Evolutionary conservation across 2,113 vertebrate genomes (phyloP), one percentile per base, ranked within the genome.

Genomic region (Pteruthius melanotis): DNA sequence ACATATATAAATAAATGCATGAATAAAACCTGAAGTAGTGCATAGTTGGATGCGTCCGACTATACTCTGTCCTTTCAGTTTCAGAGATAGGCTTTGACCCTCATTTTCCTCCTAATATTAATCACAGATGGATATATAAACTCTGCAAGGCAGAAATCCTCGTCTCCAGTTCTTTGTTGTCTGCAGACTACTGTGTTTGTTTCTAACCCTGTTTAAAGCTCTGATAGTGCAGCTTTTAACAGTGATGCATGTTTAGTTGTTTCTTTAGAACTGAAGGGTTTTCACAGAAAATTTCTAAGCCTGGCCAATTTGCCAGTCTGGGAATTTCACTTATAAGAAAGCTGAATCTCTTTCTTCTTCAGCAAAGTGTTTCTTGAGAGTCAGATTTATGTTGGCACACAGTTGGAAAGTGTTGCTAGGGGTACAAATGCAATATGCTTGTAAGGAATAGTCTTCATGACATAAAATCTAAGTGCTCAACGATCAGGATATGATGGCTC

Each of bases 111-210:
- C 33, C 30, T 84, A 60, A 71, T 95, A 72, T 90, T 96, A 94
- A 96, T 95, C 88, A 89, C 90, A 93, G 93, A 80, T 96, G 88
- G 72, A 88, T 84, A 26, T 92, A 64, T 88, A 83, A 92, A 93
- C 44, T 93, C 76, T 68, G 80, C 47, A 90, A 89, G 84, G 72
- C 92, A 96, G 61, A 96, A 97, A 96, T 96, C 90, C 95, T 96
- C 93, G 94, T 94, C 89, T 89, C 54, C 31, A 74, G 50, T 93
- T 94, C 60, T 90, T 94, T 94, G 57, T 89, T 91, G 93, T 69
- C 74, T 88, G 56, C 82, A 83, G 71, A 30, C 56, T 61, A 15
- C 70, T 37, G 49, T 92, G 65, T 35, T 45, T 75, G 52, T 61
- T 96, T 79, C 69, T 64, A 93, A 6, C 83, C 64, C 69, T 35